Conservation (phyloP, 2,797 vertebrate genomes). For the Cottoperca gobio region DNA sequence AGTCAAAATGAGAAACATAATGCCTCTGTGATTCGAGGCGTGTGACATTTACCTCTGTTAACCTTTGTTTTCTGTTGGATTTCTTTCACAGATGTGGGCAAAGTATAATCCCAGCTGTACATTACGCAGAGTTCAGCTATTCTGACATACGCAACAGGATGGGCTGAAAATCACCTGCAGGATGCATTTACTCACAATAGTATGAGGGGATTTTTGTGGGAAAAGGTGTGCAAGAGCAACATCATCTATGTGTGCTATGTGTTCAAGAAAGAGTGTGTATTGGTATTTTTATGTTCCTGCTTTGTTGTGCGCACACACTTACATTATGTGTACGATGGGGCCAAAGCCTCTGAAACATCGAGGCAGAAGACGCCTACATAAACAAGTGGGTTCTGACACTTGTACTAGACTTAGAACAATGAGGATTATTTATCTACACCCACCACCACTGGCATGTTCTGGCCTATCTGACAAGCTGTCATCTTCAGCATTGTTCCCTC, state of each 20-base stretch:
- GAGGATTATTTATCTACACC: constrained; percentile 77
- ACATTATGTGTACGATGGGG: constrained; percentile 42
- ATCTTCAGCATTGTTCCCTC: constrained; percentile 73
- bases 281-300: constrained; percentile 9
- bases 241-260: neutral
- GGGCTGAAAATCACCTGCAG: constrained; percentile 40
- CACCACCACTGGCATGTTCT: constrained; percentile 73
- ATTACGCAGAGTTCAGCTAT: constrained; percentile 17
- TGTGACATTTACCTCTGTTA: constrained; percentile 54
- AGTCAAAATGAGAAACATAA: constrained; percentile 33
- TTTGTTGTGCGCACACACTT: constrained; percentile 6
- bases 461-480: constrained; percentile 80
- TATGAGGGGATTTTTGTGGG: constrained; percentile 17
- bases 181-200: constrained; percentile 29
- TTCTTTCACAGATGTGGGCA: constrained; percentile 41
- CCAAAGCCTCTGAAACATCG: constrained; percentile 59
- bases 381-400: constrained; percentile 79
- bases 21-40: constrained; percentile 2
- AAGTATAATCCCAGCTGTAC: constrained; percentile 48
- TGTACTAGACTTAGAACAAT: constrained; percentile 78
- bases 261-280: neutral
- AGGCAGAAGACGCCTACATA: constrained; percentile 70
- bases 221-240: constrained; percentile 11
- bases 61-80: constrained; percentile 45
- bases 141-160: constrained; percentile 30